Percentiles rank a stretch among this genome's conserved stretches.
Conservation (phyloP, 2,113 vertebrate species). For the Gulo gulo region DNA sequence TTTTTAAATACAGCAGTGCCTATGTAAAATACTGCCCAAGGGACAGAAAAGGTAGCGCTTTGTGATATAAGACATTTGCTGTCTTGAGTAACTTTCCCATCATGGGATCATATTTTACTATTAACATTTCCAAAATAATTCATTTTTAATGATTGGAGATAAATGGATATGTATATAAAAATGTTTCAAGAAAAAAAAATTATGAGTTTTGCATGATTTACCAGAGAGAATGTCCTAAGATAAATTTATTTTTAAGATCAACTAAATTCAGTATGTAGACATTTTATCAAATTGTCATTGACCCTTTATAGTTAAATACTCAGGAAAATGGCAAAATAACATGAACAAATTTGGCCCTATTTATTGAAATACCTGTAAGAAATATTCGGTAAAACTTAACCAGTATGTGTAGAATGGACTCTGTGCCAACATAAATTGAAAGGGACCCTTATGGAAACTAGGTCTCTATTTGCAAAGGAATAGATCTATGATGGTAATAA, state of each 20-base stretch:
- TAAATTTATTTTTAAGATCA: slow-evolving; percentile 35
- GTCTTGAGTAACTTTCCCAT: neutral
- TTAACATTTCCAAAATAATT: slow-evolving; percentile 2
- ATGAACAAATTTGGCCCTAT: neutral
- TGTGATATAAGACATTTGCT: neutral
- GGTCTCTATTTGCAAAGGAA: neutral
- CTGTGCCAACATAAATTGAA: neutral
- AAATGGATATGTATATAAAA: neutral
- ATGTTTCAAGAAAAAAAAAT: neutral
- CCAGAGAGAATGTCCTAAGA: slow-evolving; percentile 20
- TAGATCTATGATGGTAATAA: neutral
- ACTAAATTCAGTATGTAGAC: neutral
- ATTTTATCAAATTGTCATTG: neutral
- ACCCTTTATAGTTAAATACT: slow-evolving; percentile 5
- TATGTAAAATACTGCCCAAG: neutral
- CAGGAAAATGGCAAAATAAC: neutral
- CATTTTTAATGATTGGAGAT: slow-evolving; percentile 15
- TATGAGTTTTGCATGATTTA: slow-evolving; percentile 66
- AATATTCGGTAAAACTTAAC: neutral
- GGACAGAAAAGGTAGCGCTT: neutral
- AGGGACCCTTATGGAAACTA: neutral
- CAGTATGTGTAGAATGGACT: neutral
- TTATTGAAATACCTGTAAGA: neutral
- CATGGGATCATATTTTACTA: neutral
- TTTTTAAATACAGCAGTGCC: neutral